phyloP scores from a whole-genome alignment of 2,888 invertebrate species.

The Lycaena phlaeas region DNA sequence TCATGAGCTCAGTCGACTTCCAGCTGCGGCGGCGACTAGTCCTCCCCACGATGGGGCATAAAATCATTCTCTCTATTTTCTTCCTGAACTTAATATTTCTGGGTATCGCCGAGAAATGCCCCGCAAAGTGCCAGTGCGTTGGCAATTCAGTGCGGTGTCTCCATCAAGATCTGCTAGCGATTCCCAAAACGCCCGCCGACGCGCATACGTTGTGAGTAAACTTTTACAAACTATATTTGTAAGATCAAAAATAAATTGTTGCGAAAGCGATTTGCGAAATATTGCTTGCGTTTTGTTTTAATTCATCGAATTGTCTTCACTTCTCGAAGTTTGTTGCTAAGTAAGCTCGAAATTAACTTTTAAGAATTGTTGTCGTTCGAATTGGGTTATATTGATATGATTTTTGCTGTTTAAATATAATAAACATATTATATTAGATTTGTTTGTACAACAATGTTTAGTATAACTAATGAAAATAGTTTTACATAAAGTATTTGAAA shows the following conservation, averaged over 20 bases:
- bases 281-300: conserved; percentile 16
- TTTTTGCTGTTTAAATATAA: too few relatives aligned
- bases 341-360: too few relatives aligned
- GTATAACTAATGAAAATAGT: too few relatives aligned
- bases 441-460: too few relatives aligned
- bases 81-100: conserved; percentile 29
- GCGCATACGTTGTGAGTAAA: conserved; percentile 53
- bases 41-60: conserved; percentile 28
- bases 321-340: too few relatives aligned
- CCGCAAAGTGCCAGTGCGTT: conserved; percentile 43
- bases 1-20: conserved; percentile 16
- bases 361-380: too few relatives aligned
- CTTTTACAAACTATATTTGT: conserved; percentile 20
- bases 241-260: conserved; percentile 11
- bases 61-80: conserved; percentile 32
- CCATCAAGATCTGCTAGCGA: conserved; percentile 36
- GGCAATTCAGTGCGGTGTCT: conserved; percentile 43
- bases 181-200: conserved; percentile 40
- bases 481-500: too few relatives aligned
- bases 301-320: too few relatives aligned
- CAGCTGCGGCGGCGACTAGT: conserved; percentile 13
- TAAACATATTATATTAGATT: too few relatives aligned
- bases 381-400: too few relatives aligned
- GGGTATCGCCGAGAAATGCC: conserved; percentile 32
- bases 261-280: conserved; percentile 23